Evolutionary conservation across 2,797 vertebrate genomes (phyloP).

Genomic region (Phrynocephalus vlangalii): DNA sequence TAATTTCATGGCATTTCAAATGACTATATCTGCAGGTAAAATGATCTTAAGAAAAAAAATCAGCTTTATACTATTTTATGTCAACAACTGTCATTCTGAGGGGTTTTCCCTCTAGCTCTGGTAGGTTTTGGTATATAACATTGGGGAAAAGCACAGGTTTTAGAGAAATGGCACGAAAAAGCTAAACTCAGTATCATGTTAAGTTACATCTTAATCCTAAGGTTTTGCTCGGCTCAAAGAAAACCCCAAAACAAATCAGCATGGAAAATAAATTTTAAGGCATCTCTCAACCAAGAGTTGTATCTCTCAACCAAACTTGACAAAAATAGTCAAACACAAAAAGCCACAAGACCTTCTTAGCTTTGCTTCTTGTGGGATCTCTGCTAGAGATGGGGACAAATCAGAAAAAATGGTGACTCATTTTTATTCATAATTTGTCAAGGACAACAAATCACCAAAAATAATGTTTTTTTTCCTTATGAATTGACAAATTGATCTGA

Average conservation of each 20-base stretch:
- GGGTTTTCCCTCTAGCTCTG: conserved; percentile 28
- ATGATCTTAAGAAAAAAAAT: conserved; percentile 66
- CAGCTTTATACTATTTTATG: conserved; percentile 51
- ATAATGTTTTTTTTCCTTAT: too few species aligned
- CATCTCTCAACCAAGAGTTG: neutral
- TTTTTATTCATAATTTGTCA: too few species aligned
- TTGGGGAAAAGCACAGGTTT: conserved; percentile 25
- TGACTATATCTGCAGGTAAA: conserved; percentile 59
- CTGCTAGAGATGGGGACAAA: too few species aligned
- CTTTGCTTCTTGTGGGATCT: too few species aligned
- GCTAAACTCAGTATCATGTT: neutral
- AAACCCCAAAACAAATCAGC: neutral
- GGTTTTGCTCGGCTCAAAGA: conserved; percentile 4
- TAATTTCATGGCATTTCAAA: conserved; percentile 65
- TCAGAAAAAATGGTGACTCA: too few species aligned
- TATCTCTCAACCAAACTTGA: neutral
- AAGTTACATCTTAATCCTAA: neutral
- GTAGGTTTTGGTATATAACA: conserved; percentile 44
- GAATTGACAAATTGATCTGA: too few species aligned
- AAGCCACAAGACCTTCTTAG: neutral
- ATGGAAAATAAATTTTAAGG: neutral
- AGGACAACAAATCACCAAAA: too few species aligned
- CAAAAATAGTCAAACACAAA: neutral
- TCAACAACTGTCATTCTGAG: conserved; percentile 54
- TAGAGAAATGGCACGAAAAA: neutral